Evolutionary conservation across 2,113 vertebrate genomes (phyloP), one percentile per base, ranked within the genome.

Genomic region (Electrona antarctica): DNA sequence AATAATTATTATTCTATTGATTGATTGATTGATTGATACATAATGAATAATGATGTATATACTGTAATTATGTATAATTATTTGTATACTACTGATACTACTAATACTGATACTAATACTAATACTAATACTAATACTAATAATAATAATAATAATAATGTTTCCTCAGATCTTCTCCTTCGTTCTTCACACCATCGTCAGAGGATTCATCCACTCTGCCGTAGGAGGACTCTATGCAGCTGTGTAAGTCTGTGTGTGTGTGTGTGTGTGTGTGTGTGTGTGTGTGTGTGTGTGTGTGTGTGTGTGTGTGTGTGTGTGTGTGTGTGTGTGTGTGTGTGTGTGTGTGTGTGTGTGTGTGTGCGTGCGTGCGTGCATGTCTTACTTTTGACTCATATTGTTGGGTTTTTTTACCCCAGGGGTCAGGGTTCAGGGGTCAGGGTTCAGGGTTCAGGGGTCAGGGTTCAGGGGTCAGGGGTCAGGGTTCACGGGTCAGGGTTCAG

Each of bases 171-270:
- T 99, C 78, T 83, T 98, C 63, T 99, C 98, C 65, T 99, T 99
- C 71, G 90, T 99, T 80, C 91, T 99, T 86, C 98, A 99, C 93
- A 99, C 98, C 0, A 85, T 99, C 0, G 98, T 99, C 61, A 94
- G 98, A 92, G 98, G 97, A 33, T 99, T 99, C 91, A 99, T 99
- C 86, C 97, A 99, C 86, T 99, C 97, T 0, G 95, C 97, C 0
- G 94, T 96, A 0, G 97, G 97, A 47, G 98, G 97, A 41, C 94
- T 99, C 45, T 99, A 99, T 7, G 97, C 98, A 60, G 98, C 98
- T 21, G 98, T 99, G 98, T 99, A 93, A 96, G 98, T 95, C 13
- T 46, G 41, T 28, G 13, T 0, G 48, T 48, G 59, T 41, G 29
- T 73, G 49, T 62, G 59, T 63, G 10, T 71, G 50, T 45, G 15